Evolutionary conservation across 2,797 vertebrate species (phyloP), one percentile per base, ranked within the genome.

Genomic region (Microctenopoma stevenorrisi): DNA sequence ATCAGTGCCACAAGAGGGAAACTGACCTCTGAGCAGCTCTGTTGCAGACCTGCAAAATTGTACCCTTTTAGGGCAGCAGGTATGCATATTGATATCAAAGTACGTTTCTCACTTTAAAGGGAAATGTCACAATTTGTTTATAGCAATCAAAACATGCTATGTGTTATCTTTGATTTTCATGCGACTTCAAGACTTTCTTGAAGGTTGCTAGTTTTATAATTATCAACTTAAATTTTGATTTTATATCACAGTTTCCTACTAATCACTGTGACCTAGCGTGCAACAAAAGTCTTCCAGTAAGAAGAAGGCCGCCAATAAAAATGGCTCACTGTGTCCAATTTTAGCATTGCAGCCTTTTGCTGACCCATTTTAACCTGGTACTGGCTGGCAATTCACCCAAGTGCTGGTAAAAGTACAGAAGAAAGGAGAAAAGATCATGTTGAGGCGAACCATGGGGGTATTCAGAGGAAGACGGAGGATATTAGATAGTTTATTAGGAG

Each of bases 321-420:
- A 30, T 54, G 56, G 37, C 68, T 53, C 48, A 62, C 55, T 0
- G 15, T 53, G 55, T 61, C 69, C 52, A 54, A 47, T 79, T 81
- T 82, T 76, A 81, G 83, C 69, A 54, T 57, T 43, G 35, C 46
- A 2, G 57, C 62, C 38, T 28, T 56, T 70, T 40, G 55, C 65
- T 68, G 74, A 73, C 68, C 73, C 63, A 71, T 42, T 84, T 75
- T 63, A 79, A 86, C 74, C 76, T 25, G 56, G 11, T 1, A 7
- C 35, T 54, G 79, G 59, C 76, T 73, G 72, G 38, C 68, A 62
- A 74, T 70, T 11, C 44, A 54, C 47, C 52, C 55, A 67, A 5
- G 44, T 13, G 74, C 28, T 48, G 53, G 51, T 58, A 18, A 50
- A 58, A 60, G 38, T 55, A 63, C 42, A 62, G 40, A 59, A 26